These are phyloP conservation scores for Iselma pallidipennis DNA, from an alignment of 2,888 invertebrate genomes.

Conservation along the genomic window DNA sequence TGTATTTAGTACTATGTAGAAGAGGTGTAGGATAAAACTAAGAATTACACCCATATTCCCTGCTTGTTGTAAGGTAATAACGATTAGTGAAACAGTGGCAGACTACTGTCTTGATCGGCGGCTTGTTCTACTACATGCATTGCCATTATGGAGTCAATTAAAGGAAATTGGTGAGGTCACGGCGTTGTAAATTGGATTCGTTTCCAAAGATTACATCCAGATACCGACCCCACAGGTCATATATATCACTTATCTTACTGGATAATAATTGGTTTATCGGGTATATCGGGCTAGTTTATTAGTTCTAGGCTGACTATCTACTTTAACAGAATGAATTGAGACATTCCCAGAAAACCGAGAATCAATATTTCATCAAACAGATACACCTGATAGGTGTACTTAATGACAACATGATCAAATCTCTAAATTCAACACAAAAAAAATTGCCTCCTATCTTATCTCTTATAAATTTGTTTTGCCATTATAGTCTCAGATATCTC, in stretches of 20 bases:
- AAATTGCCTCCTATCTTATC: neutral
- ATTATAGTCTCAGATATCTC: neutral
- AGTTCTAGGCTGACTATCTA: neutral
- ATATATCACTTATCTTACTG: constrained; percentile 38
- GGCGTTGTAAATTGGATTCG: constrained; percentile 46
- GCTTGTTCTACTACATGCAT: constrained; percentile 19
- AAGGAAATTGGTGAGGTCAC: constrained; percentile 44
- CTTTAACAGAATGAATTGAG: constrained; percentile 7
- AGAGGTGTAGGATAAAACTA: neutral
- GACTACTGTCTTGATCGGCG: constrained; percentile 22
- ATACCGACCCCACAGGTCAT: constrained; percentile 39
- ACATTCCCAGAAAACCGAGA: constrained; percentile 6
- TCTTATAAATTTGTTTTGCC: neutral
- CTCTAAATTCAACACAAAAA: neutral
- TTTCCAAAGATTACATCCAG: constrained; percentile 44
- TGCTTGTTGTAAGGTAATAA: constrained; percentile 14
- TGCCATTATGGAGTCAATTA: constrained; percentile 36
- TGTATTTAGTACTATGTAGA: constrained; percentile 27
- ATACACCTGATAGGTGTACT: neutral
- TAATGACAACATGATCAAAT: too few species aligned
- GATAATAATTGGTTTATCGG: constrained; percentile 25
- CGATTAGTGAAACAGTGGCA: constrained; percentile 20
- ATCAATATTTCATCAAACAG: neutral
- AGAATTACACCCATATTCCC: constrained; percentile 3
- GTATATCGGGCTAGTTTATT: constrained; percentile 7